phyloP scores from a whole-genome alignment of 2,888 invertebrate genomes.

The Tromatobia lineatoria region DNA sequence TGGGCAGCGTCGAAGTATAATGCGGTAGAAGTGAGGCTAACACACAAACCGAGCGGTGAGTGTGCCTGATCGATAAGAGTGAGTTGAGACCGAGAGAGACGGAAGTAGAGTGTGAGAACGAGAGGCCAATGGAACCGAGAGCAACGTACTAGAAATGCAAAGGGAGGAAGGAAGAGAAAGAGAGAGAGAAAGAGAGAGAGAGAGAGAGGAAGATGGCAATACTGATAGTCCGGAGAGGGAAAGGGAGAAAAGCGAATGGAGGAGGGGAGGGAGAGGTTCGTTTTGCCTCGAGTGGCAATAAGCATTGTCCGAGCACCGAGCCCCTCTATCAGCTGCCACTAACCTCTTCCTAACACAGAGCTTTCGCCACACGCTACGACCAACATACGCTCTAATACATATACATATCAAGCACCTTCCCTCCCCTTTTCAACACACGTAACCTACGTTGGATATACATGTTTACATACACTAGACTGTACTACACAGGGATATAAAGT shows the following conservation, averaged over 20 bases:
- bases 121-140: conserved; percentile 61
- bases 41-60: conserved; percentile 58
- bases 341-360: conserved; percentile 61
- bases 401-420: conserved; percentile 54
- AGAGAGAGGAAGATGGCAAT: conserved; percentile 36
- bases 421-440: conserved; percentile 19
- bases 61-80: conserved; percentile 67
- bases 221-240: conserved; percentile 31
- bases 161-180: conserved; percentile 54
- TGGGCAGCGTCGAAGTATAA: conserved; percentile 65
- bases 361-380: conserved; percentile 54
- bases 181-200: too few relatives aligned
- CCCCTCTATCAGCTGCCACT: conserved; percentile 68
- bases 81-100: conserved; percentile 54
- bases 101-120: conserved; percentile 26
- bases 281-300: conserved; percentile 80
- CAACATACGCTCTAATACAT: conserved; percentile 50
- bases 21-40: conserved; percentile 51
- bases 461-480: conserved; percentile 12
- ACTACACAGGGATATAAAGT: conserved; percentile 10
- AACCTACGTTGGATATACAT: not conserved
- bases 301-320: conserved; percentile 78
- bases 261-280: conserved; percentile 72
- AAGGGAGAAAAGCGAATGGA: conserved; percentile 37
- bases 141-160: conserved; percentile 70